Evolutionary conservation across 2,888 invertebrate species (phyloP).

Genomic region (Plemyria rubiginata): DNA sequence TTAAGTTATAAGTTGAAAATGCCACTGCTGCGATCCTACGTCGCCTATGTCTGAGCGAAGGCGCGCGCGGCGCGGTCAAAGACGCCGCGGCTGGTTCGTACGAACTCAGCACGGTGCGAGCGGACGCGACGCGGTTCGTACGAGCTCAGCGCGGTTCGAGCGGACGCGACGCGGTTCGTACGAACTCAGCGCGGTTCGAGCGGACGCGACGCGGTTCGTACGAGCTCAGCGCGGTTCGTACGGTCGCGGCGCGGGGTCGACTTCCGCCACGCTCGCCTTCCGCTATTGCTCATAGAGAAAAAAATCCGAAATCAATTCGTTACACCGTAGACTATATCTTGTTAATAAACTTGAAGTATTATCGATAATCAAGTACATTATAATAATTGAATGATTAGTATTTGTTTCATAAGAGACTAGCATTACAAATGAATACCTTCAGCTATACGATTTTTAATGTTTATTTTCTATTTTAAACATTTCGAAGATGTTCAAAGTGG

Average conservation of each 20-base stretch:
- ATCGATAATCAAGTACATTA: conserved; percentile 85
- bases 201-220: conserved; percentile 25
- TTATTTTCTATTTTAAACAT: conserved; percentile 82
- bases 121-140: conserved; percentile 46
- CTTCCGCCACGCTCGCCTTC: conserved; percentile 48
- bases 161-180: conserved; percentile 45
- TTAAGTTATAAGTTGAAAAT: conserved; percentile 81
- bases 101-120: no score
- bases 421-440: conserved; percentile 85
- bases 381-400: conserved; percentile 85
- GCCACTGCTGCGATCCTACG: conserved; percentile 81
- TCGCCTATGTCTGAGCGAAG: conserved; percentile 67
- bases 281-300: conserved; percentile 79
- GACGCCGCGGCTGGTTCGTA: conserved; percentile 10
- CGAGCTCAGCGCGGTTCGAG: no score
- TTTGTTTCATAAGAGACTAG: conserved; percentile 85
- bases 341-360: conserved; percentile 84
- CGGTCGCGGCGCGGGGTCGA: neutral
- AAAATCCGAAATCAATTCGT: conserved; percentile 82
- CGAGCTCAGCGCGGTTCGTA: conserved; percentile 10
- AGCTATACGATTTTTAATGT: conserved; percentile 84
- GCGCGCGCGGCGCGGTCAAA: conserved; percentile 34
- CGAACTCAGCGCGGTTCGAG: conserved; percentile 1
- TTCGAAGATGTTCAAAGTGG: conserved; percentile 82
- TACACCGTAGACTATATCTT: conserved; percentile 83